A percentile compares a stretch with the other conserved stretches of the same genome.
Evolutionary conservation across 64 coral and sea anemone species (phyloP).

Genomic region (Montipora efflorescens): DNA sequence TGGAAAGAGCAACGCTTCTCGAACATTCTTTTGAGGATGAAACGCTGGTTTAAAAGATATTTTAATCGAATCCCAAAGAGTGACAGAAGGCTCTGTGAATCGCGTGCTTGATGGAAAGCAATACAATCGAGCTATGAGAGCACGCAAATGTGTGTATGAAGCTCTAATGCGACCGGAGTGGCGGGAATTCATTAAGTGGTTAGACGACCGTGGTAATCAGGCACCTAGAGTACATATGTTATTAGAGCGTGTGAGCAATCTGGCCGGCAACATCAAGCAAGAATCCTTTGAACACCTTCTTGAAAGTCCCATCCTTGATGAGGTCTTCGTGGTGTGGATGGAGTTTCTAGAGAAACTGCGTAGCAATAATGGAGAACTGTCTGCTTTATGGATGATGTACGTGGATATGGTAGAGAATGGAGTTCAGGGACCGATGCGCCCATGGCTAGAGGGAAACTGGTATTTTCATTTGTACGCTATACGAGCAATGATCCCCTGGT

Average conservation of each 20-base stretch:
- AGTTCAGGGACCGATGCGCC: not conserved
- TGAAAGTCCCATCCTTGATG: not conserved
- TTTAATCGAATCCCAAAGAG: no score
- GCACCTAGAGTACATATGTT: not conserved
- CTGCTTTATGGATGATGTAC: constrained; percentile 39
- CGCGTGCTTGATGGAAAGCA: not conserved
- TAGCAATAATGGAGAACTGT: constrained; percentile 9
- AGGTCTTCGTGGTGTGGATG: not conserved
- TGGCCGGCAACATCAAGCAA: not conserved
- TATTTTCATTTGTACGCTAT: no score
- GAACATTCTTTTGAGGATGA: no score
- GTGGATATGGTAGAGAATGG: constrained; percentile 43
- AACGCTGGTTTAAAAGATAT: no score
- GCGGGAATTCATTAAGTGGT: no score
- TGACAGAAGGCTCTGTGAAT: no score
- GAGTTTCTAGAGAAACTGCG: not conserved
- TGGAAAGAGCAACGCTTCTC: no score
- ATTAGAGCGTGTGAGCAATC: not conserved
- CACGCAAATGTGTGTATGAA: no score
- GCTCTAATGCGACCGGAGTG: no score
- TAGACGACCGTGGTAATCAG: not conserved
- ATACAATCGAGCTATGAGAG: no score
- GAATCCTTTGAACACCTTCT: not conserved
- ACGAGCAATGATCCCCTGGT: no score
- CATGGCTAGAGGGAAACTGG: no score